These are phyloP conservation scores for Helicoverpa armigera DNA, from an alignment of 1,140 invertebrate genomes.

Conservation along the genomic window DNA sequence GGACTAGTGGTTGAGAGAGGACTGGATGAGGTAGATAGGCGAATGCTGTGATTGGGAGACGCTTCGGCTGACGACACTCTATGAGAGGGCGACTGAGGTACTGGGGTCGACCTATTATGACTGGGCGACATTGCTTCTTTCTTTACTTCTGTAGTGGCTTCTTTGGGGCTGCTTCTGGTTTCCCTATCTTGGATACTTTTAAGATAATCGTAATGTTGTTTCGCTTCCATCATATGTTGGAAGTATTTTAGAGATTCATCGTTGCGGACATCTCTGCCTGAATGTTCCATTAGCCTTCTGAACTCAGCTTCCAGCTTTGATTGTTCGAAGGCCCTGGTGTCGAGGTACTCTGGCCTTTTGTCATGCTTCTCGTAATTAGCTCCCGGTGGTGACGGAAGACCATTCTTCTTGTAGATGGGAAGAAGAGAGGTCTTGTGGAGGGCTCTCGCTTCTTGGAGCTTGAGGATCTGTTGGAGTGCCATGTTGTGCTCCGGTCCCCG, in stretches of 20 bases:
- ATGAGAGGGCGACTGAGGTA: constrained; percentile 64
- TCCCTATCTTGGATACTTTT: constrained; percentile 74
- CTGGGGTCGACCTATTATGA: constrained; percentile 63
- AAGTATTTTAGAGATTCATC: constrained; percentile 84
- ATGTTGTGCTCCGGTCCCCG: constrained; percentile 80
- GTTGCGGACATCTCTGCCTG: constrained; percentile 72
- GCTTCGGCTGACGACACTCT: constrained; percentile 72
- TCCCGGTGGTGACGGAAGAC: constrained; percentile 71
- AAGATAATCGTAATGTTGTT: constrained; percentile 74
- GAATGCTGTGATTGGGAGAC: constrained; percentile 73
- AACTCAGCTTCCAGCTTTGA: constrained; percentile 68
- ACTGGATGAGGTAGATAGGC: constrained; percentile 81
- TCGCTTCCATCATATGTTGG: constrained; percentile 81
- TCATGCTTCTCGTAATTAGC: constrained; percentile 62
- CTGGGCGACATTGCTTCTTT: constrained; percentile 71
- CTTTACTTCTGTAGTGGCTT: constrained; percentile 63
- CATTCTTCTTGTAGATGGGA: constrained; percentile 83
- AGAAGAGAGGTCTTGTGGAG: constrained; percentile 82
- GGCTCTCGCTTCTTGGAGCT: constrained; percentile 82
- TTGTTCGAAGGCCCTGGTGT: constrained; percentile 76
- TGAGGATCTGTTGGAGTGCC: constrained; percentile 82
- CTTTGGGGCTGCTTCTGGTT: constrained; percentile 56
- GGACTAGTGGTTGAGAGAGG: constrained; percentile 85
- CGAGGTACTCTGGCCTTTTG: constrained; percentile 65
- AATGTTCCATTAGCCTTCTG: constrained; percentile 81